phyloP scores from a whole-genome alignment of 1,140 invertebrate species.

The Trichonephila inaurata region DNA sequence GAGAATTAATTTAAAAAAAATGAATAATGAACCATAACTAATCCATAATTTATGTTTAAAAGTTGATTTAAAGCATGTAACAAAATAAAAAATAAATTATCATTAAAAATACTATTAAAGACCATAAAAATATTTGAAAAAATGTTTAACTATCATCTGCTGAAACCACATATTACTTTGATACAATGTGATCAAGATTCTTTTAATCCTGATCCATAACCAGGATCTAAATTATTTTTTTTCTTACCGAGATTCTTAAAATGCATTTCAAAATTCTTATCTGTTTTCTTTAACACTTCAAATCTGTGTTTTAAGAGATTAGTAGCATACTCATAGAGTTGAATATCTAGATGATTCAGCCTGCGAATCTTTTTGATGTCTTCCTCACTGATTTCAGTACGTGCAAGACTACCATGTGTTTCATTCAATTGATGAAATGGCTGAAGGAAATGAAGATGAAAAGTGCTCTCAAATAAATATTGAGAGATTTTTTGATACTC shows the following conservation, averaged over 20 bases:
- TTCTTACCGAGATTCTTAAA: conserved; percentile 67
- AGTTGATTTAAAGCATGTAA: too few species aligned
- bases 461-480: conserved; percentile 98
- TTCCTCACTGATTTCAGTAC: conserved; percentile 87
- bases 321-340: conserved; percentile 95
- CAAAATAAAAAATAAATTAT: too few species aligned
- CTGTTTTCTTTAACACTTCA: conserved; percentile 57
- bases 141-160: background rate
- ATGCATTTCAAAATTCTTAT: conserved; percentile 59
- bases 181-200: conserved; percentile 55
- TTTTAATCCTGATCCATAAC: conserved; percentile 54
- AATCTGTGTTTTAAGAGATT: conserved; percentile 59
- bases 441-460: conserved; percentile 93
- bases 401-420: conserved; percentile 89
- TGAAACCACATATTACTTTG: background rate
- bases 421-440: conserved; percentile 95
- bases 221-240: conserved; percentile 11
- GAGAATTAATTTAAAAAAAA: too few species aligned
- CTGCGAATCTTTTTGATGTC: conserved; percentile 88
- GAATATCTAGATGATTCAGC: conserved; percentile 93
- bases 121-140: background rate
- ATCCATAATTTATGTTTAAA: too few species aligned
- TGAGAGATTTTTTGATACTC: conserved; percentile 97
- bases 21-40: too few species aligned
- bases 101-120: too few species aligned